Conservation (phyloP, 2,113 vertebrate genomes). For the human (Homo sapiens) region DNA sequence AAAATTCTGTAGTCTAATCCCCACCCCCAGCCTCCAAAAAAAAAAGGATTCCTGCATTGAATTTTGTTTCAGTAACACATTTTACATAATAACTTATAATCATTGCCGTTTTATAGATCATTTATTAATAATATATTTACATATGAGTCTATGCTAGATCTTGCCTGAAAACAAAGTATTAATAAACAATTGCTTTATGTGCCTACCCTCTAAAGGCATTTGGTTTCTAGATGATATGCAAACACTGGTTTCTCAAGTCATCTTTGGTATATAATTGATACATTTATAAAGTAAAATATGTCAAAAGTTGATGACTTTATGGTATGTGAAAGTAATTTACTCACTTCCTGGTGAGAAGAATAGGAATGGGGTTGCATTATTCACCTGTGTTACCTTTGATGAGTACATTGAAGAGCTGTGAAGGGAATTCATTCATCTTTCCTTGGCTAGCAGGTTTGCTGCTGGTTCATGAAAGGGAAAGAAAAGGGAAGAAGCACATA, state of each 20-base stretch:
- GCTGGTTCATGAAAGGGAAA: background rate
- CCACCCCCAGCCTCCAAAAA: background rate
- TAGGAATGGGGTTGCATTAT: background rate
- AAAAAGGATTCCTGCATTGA: background rate
- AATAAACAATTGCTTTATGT: background rate
- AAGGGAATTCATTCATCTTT: conserved; percentile 42
- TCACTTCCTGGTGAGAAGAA: background rate
- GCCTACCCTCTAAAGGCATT: background rate
- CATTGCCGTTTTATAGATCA: background rate
- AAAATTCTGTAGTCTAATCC: background rate
- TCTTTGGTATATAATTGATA: background rate
- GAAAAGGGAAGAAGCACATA: background rate
- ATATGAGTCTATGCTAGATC: background rate
- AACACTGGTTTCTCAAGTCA: background rate
- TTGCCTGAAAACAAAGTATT: conserved; percentile 1
- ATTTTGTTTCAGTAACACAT: conserved; percentile 25
- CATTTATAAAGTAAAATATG: background rate
- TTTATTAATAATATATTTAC: background rate
- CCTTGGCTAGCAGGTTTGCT: conserved; percentile 1
- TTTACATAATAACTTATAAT: conserved; percentile 9
- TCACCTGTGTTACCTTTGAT: background rate
- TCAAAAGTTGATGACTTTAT: background rate
- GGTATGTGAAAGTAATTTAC: background rate
- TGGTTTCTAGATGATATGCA: background rate
- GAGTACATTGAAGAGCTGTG: background rate